phyloP scores from a whole-genome alignment of 92 coral and sea anemone species.

The Phenganax subtilis region DNA sequence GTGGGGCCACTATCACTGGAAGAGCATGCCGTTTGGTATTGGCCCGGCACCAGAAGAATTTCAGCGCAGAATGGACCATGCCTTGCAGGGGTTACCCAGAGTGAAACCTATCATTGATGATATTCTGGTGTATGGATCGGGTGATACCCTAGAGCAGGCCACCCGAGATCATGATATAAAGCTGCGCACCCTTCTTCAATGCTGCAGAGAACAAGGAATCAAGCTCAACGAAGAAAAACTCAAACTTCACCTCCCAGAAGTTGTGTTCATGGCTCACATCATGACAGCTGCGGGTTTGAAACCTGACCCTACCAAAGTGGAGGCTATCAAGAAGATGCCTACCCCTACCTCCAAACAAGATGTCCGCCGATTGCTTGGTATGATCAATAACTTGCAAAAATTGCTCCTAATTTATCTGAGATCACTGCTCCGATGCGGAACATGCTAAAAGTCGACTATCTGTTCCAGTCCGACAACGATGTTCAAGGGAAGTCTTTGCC shows the following conservation, averaged over 20 bases:
- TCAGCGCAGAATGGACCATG: constrained; percentile 43
- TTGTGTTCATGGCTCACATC: constrained; percentile 36
- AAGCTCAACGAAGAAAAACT: too few relatives aligned
- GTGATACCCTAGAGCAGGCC: constrained; percentile 41
- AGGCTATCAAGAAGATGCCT: constrained; percentile 37
- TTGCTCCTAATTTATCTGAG: constrained; percentile 25
- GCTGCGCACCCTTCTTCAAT: neutral
- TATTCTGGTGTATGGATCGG: constrained; percentile 41
- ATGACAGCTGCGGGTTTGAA: constrained; percentile 28
- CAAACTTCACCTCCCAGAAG: constrained; percentile 25
- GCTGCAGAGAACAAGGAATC: constrained; percentile 42
- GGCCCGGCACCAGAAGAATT: constrained; percentile 51
- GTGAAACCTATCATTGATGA: too few relatives aligned
- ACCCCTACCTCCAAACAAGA: constrained; percentile 41
- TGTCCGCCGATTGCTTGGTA: constrained; percentile 33
- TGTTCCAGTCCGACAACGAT: constrained; percentile 42
- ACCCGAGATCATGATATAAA: constrained; percentile 52
- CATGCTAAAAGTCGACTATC: constrained; percentile 6
- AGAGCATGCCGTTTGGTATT: too few relatives aligned
- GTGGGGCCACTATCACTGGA: constrained; percentile 54
- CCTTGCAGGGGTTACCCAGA: constrained; percentile 38
- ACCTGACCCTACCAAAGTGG: constrained; percentile 34
- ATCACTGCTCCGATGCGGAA: constrained; percentile 34
- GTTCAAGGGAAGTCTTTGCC: too few relatives aligned
- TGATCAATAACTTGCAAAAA: constrained; percentile 29